Percentiles rank a stretch among this genome's conserved stretches.
Evolutionary conservation across 2,797 vertebrate species (phyloP).

Genomic region (Manis javanica): DNA sequence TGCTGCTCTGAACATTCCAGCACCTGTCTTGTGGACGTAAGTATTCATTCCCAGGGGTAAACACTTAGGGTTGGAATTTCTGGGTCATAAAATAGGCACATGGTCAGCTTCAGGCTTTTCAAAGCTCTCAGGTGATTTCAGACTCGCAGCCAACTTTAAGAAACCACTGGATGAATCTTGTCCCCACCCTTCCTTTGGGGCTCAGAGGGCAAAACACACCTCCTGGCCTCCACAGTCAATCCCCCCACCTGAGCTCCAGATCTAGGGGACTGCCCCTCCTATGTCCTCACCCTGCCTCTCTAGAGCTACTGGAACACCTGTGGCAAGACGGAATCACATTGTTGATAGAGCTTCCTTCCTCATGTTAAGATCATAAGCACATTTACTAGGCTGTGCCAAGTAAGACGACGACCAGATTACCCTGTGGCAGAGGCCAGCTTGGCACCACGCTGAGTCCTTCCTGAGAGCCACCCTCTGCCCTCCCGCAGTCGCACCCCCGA

Average conservation of each 20-base stretch:
- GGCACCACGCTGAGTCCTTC: background rate
- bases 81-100: background rate
- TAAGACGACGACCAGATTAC: background rate
- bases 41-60: background rate
- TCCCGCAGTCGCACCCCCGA: background rate
- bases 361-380: background rate
- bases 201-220: background rate
- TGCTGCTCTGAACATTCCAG: background rate
- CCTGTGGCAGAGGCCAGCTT: background rate
- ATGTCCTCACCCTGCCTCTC: background rate
- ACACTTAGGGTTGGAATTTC: background rate
- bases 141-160: background rate
- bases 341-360: background rate
- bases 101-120: background rate
- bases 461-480: background rate
- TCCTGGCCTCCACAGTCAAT: background rate
- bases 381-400: background rate
- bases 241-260: background rate
- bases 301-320: background rate
- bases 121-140: constrained; percentile 30
- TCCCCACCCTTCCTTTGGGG: background rate
- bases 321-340: background rate
- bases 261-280: background rate
- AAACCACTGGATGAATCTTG: background rate
- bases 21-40: background rate